Percentiles rank a stretch among this genome's conserved stretches.
phyloP scores from a whole-genome alignment of 2,888 invertebrate species.

The Lithophane socia region DNA sequence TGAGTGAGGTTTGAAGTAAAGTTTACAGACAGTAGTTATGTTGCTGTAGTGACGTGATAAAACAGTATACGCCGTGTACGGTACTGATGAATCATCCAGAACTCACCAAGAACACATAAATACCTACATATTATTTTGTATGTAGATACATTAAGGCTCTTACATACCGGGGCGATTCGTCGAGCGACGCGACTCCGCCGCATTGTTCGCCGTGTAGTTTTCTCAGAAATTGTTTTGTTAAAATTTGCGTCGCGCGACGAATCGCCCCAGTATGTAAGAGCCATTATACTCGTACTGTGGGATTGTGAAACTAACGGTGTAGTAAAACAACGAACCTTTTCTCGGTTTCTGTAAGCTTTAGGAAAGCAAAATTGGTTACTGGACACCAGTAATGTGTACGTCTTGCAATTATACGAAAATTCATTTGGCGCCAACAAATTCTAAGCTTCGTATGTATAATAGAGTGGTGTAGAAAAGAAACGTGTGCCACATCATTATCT shows the following conservation, averaged over 20 bases:
- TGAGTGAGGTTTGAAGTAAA: not conserved
- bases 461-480: not conserved
- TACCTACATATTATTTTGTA: too few species aligned
- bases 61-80: not conserved
- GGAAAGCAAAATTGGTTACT: constrained; percentile 33
- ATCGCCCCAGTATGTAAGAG: too few species aligned
- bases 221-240: too few species aligned
- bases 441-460: constrained; percentile 1
- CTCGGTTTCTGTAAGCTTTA: not conserved
- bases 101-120: too few species aligned
- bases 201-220: too few species aligned
- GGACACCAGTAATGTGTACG: constrained; percentile 40
- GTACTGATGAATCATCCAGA: not conserved
- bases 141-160: too few species aligned
- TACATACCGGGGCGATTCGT: too few species aligned
- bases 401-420: constrained; percentile 34
- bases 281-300: too few species aligned
- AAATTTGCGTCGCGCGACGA: too few species aligned
- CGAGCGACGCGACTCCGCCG: too few species aligned
- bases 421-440: constrained; percentile 26
- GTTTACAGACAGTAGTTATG: too few species aligned
- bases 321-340: constrained; percentile 32
- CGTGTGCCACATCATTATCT: constrained; percentile 28
- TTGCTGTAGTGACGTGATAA: not conserved
- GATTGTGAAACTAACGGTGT: not conserved